Evolutionary conservation across 2,888 invertebrate genomes (phyloP).

Genomic region (Petrolisthes cinctipes): DNA sequence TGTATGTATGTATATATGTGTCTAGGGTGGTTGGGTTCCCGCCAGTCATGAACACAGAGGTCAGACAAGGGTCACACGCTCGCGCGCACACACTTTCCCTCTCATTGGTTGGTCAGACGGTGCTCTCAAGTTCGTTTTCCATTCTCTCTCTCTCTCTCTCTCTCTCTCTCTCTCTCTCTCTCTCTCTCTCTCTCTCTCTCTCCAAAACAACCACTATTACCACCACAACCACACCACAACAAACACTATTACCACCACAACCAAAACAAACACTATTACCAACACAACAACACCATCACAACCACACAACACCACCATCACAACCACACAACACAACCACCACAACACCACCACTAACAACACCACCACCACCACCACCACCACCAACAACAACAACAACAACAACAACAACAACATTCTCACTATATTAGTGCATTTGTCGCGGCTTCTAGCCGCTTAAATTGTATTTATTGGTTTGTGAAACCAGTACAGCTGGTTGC

Average conservation of each 20-base stretch:
- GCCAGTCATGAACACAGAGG: not conserved
- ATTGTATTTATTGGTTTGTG: no score
- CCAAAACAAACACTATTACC: not conserved
- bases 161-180: not conserved
- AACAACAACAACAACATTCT: no score
- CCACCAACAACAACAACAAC: no score
- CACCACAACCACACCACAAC: not conserved
- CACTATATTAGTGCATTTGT: no score
- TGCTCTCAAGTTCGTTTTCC: not conserved
- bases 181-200: conserved; percentile 19
- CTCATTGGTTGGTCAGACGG: not conserved
- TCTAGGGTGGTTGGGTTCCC: not conserved
- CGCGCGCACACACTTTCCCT: not conserved
- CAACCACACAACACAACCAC: no score
- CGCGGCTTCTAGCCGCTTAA: no score
- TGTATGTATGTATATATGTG: no score
- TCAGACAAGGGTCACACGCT: not conserved
- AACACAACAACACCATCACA: not conserved
- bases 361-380: no score
- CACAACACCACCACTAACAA: no score
- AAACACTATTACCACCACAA: not conserved
- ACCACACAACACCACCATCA: not conserved
- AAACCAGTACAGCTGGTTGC: no score
- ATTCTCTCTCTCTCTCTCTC: not conserved
- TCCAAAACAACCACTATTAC: not conserved